A percentile compares a stretch with the other conserved stretches of the same genome.
phyloP scores from a whole-genome alignment of 2,113 vertebrate genomes.

The Natator depressus region DNA sequence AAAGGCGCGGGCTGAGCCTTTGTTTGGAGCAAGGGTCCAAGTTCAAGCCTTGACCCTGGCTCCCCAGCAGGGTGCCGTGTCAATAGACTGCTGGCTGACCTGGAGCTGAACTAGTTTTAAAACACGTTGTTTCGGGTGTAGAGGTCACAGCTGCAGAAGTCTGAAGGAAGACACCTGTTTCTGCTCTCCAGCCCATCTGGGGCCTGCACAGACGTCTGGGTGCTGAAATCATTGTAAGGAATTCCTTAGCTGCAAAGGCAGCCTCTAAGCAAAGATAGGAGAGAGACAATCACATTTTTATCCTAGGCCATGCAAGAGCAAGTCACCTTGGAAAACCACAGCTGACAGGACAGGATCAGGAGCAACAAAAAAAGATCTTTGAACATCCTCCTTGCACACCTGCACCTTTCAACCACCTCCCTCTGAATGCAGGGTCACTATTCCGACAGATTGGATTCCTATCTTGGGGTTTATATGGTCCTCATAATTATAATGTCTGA shows the following conservation, averaged over 20 bases:
- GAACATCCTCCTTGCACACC: accelerated
- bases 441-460: neutral
- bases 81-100: accelerated
- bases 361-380: neutral
- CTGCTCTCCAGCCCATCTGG: neutral
- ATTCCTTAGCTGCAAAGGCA: accelerated
- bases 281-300: neutral
- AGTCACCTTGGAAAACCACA: neutral
- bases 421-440: neutral
- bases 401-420: neutral
- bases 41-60: neutral
- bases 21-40: neutral
- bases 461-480: neutral
- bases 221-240: accelerated
- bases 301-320: neutral
- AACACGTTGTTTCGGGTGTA: neutral
- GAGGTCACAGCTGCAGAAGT: neutral
- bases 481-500: neutral
- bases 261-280: neutral
- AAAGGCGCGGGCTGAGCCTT: neutral
- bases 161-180: accelerated
- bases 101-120: neutral
- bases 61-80: neutral
- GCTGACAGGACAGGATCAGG: neutral
- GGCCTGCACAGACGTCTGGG: accelerated